Percentiles rank a stretch among this genome's conserved stretches.
Evolutionary conservation across 2,797 vertebrate species (phyloP).

Genomic region (Tangara arthus): DNA sequence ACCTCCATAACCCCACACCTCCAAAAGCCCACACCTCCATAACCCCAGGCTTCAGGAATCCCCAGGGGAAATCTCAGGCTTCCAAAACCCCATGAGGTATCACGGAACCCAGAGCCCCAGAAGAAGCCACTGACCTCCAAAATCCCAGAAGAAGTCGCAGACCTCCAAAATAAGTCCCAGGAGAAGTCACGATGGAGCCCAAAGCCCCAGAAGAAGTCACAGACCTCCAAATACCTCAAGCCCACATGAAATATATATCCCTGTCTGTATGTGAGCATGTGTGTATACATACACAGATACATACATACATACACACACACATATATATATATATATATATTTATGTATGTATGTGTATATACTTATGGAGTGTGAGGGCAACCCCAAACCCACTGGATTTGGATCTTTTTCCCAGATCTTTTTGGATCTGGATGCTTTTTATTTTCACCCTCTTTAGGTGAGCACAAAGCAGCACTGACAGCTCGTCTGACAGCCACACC

Average conservation of each 20-base stretch:
- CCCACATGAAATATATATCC: neutral
- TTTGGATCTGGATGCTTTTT: neutral
- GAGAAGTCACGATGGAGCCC: neutral
- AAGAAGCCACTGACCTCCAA: neutral
- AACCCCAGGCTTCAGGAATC: no score
- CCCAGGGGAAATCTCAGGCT: no score
- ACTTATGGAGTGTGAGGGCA: fast-evolving
- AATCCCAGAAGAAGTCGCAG: neutral
- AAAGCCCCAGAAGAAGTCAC: neutral
- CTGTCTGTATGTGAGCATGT: neutral
- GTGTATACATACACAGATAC: fast-evolving
- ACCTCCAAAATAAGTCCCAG: neutral
- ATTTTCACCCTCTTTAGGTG: neutral
- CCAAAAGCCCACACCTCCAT: neutral
- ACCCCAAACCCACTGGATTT: neutral
- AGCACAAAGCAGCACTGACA: neutral
- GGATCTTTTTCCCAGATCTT: neutral
- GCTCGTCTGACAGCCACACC: neutral
- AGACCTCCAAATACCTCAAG: neutral
- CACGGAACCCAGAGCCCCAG: neutral
- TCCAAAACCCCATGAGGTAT: neutral
- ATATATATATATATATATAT: fast-evolving
- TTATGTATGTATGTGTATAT: fast-evolving
- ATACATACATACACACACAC: no score
- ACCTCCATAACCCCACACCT: no score